A percentile compares a stretch with the other conserved stretches of the same genome.
Evolutionary conservation across 2,113 vertebrate species (phyloP).

Genomic region (Charadrius vociferus): DNA sequence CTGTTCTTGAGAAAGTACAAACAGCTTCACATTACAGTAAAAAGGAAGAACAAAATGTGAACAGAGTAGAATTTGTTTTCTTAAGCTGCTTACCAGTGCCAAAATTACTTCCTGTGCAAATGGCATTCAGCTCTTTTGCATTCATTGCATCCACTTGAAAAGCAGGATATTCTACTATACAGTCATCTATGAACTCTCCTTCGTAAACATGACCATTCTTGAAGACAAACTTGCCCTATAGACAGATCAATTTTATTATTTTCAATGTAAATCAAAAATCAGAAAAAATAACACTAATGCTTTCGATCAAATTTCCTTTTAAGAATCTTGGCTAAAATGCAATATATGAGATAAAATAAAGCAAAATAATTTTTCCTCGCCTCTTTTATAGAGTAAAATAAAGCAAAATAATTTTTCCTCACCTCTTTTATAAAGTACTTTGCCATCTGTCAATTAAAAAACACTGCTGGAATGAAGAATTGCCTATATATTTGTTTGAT

Average conservation of each 20-base stretch:
- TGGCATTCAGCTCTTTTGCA: neutral
- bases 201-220: slow-evolving; percentile 79
- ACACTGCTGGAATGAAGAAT: neutral
- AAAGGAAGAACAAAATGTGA: neutral
- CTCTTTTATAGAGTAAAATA: neutral
- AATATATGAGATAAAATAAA: neutral
- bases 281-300: neutral
- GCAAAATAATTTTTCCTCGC: neutral
- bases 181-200: slow-evolving; percentile 79
- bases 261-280: neutral
- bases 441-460: neutral
- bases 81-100: slow-evolving; percentile 48
- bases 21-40: neutral
- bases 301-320: neutral
- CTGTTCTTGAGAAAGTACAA: neutral
- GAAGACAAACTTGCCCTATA: slow-evolving; percentile 81
- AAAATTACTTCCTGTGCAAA: neutral
- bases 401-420: neutral
- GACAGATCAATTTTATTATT: neutral
- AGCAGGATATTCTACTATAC: slow-evolving; percentile 36
- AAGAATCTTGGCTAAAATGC: neutral
- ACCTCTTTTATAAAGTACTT: neutral
- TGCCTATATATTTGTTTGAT: neutral
- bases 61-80: neutral
- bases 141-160: neutral